Percentiles rank a stretch among this genome's conserved stretches.
These are phyloP conservation scores for Xiphorhynchus erythropygius DNA, from an alignment of 2,797 vertebrate species.

Conservation along the genomic window DNA sequence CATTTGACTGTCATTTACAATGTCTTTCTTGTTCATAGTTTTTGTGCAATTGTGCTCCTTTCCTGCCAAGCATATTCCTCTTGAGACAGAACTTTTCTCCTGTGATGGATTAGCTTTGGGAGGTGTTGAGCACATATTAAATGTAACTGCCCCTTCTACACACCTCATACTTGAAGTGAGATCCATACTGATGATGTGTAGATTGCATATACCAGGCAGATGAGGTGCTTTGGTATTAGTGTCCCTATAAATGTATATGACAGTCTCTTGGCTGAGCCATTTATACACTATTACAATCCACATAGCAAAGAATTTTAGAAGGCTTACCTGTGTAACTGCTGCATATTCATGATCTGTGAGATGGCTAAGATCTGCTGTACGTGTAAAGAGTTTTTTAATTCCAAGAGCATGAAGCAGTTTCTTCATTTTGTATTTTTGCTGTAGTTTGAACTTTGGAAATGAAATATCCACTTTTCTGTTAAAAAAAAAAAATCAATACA, in stretches of 20 bases:
- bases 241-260: not conserved
- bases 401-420: conserved; percentile 84
- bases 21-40: not conserved
- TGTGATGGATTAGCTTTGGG: not conserved
- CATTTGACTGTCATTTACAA: not conserved
- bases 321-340: conserved; percentile 85
- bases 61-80: not conserved
- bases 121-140: not conserved
- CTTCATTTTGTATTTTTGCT: conserved; percentile 86
- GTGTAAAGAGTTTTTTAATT: conserved; percentile 80
- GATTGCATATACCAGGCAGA: not conserved
- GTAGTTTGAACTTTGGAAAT: conserved; percentile 90
- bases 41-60: not conserved
- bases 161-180: not conserved
- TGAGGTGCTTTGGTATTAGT: not conserved
- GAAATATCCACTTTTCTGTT: conserved; percentile 86
- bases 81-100: not conserved
- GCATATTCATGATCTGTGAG: conserved; percentile 73
- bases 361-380: conserved; percentile 81
- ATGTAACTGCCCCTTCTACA: not conserved
- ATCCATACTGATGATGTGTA: not conserved
- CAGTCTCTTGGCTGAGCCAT: not conserved
- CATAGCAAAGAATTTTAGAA: not conserved
- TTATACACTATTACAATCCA: not conserved
- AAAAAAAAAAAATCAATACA: not conserved